Conservation (phyloP, 2,113 vertebrate genomes). For the Tetrao urogallus region DNA sequence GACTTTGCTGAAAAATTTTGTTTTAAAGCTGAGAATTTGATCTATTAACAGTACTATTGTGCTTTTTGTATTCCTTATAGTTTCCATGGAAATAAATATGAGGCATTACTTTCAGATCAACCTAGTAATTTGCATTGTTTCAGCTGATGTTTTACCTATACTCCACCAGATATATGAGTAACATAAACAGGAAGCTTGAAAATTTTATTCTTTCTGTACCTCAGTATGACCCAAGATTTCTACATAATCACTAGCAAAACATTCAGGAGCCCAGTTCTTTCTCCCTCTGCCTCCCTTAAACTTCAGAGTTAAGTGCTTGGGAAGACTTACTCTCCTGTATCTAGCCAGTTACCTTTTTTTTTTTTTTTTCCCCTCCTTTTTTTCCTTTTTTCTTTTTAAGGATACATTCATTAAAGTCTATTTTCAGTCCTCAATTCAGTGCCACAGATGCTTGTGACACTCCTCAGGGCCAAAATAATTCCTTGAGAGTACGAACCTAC, state of each 20-base stretch:
- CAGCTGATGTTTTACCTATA: not conserved
- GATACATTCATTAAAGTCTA: not conserved
- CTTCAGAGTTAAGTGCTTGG: not conserved
- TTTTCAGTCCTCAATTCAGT: not conserved
- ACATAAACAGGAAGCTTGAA: not conserved
- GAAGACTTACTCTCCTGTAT: not conserved
- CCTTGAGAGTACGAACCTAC: not conserved
- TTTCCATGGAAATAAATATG: too few relatives aligned
- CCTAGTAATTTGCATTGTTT: not conserved
- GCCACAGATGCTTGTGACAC: not conserved
- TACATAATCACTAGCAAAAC: not conserved
- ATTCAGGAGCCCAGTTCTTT: not conserved
- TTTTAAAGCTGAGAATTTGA: too few relatives aligned
- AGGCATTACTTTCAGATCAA: too few relatives aligned
- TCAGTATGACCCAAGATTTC: not conserved
- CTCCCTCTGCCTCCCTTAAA: fast-evolving
- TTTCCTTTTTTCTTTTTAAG: too few relatives aligned
- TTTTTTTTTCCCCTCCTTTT: too few relatives aligned
- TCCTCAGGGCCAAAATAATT: not conserved
- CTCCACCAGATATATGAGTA: not conserved
- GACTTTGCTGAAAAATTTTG: too few relatives aligned
- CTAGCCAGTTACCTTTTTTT: not conserved
- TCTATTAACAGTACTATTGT: too few relatives aligned
- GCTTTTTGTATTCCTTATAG: too few relatives aligned
- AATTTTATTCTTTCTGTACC: not conserved